Conservation (phyloP, 2,888 invertebrate species). For the Leptopterna dolabrata region DNA sequence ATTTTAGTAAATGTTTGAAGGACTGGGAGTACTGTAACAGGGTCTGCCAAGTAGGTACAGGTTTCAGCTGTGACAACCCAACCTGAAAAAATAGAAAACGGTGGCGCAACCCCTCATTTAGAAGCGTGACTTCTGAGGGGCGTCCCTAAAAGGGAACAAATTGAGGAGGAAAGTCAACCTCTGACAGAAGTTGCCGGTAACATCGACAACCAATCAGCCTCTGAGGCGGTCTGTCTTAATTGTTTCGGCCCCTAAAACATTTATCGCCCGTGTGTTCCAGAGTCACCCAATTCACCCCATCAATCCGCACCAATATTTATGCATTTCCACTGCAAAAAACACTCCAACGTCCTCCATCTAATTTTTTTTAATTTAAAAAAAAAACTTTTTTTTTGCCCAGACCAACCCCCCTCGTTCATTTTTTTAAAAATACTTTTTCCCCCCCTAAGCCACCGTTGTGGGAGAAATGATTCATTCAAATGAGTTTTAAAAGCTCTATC, state of each 20-base stretch:
- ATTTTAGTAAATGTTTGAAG: no score
- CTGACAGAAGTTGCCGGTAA: neutral
- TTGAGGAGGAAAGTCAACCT: neutral
- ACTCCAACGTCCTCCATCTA: neutral
- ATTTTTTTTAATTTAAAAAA: neutral
- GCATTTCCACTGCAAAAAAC: slow-evolving; percentile 1
- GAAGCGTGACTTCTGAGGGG: no score
- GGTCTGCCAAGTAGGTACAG: no score
- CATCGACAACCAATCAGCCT: neutral
- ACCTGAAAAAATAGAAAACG: no score
- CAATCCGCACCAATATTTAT: slow-evolving; percentile 29
- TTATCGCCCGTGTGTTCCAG: neutral
- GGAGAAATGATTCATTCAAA: slow-evolving; percentile 40
- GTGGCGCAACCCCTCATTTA: no score
- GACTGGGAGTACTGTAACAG: no score
- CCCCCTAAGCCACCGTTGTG: slow-evolving; percentile 19
- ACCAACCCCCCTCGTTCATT: neutral
- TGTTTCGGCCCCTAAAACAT: neutral
- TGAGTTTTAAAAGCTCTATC: slow-evolving; percentile 38
- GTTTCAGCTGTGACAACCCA: no score
- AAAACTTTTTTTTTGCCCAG: neutral
- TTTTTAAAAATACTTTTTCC: neutral
- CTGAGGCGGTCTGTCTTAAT: neutral
- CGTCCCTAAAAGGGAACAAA: no score
- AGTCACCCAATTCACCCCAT: neutral